phyloP scores from a whole-genome alignment of 2,888 invertebrate genomes.

The Drosophila vallismaia region DNA sequence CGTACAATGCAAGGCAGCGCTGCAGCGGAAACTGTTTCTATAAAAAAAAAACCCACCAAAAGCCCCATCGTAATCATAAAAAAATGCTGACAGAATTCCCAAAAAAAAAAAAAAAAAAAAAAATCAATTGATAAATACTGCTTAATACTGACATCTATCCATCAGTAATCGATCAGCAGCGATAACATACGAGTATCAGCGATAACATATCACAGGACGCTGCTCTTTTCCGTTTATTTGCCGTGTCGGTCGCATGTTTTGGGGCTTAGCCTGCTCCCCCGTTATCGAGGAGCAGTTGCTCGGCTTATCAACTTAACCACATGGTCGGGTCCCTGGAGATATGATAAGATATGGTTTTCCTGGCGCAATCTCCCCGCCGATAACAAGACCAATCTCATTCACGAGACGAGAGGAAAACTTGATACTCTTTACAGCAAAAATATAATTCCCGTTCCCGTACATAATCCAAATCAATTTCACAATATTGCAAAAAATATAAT shows the following conservation, averaged over 20 bases:
- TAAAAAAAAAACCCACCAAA: background rate
- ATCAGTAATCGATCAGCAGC: slow-evolving; percentile 34
- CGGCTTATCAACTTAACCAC: slow-evolving; percentile 38
- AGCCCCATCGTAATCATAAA: background rate
- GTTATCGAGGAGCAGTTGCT: slow-evolving; percentile 50
- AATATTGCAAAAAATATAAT: too few relatives aligned
- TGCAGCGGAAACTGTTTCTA: too few relatives aligned
- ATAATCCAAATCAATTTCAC: too few relatives aligned
- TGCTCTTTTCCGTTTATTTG: slow-evolving; percentile 29
- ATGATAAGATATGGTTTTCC: slow-evolving; percentile 44
- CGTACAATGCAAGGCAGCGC: too few relatives aligned
- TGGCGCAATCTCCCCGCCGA: slow-evolving; percentile 34
- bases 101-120: background rate
- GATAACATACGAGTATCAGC: slow-evolving; percentile 2
- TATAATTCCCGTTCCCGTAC: too few relatives aligned
- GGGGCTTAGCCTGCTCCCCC: slow-evolving; percentile 20
- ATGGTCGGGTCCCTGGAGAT: slow-evolving; percentile 42
- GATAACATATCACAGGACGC: slow-evolving; percentile 33
- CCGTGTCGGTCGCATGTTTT: slow-evolving; percentile 28
- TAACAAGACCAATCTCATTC: slow-evolving; percentile 15
- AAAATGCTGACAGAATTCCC: too few relatives aligned
- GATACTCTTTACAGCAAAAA: background rate
- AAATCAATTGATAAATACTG: slow-evolving; percentile 3
- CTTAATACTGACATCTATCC: slow-evolving; percentile 23
- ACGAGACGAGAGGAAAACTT: background rate